Base-by-base conservation (phyloP, 2,888 invertebrate species). In the Eristalinus aeneus region DNA sequence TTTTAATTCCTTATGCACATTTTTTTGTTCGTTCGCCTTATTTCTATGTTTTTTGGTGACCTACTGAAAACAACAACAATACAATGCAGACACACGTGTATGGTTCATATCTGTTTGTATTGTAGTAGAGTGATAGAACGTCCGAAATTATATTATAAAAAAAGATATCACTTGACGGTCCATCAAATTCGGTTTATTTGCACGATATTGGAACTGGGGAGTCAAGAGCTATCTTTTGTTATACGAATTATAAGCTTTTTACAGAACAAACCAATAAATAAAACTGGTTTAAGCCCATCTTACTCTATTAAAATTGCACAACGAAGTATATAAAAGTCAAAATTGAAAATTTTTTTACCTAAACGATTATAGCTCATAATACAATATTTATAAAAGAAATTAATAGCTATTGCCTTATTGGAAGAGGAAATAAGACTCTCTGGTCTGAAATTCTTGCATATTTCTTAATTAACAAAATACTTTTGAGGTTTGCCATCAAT, bases 1-100 rank as follows among this genome's bases (percentile, higher is more conserved):
- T 9, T 61, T 76, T 65, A 60, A 68, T 76, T 76, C 71, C 71
- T 65, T 58, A 27, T 69, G 64, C 75, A 71, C 53, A 23, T 32
- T 60, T n/a, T 75, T 34, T 71, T 58, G 16, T n/a, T 46, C n/a
- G 12, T 46, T 16, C 39, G 39, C 2, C 39, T 46, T 39, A 12
- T 16, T 16, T 8, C n/a, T 6, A 16, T 8, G 8, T 16, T 16
- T 16, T 16, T 39, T 34, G 72, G 72, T 23, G 46, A 63, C 60
- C 27, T 31, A 56, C 63, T 34, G 39, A 73, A 27, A 32, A 65
- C 20, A 12, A 20, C 39, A 6, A 46, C n/a, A n/a, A n/a, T n/a
- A n/a, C n/a, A n/a, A 46, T 46, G 1, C 6, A n/a, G 1, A 46
- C 16, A 27, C 27, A 27, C 27, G 27, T 5, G 16, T 46, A 4